phyloP scores from a whole-genome alignment of 2,113 vertebrate species.

The Myotis lucifugus region DNA sequence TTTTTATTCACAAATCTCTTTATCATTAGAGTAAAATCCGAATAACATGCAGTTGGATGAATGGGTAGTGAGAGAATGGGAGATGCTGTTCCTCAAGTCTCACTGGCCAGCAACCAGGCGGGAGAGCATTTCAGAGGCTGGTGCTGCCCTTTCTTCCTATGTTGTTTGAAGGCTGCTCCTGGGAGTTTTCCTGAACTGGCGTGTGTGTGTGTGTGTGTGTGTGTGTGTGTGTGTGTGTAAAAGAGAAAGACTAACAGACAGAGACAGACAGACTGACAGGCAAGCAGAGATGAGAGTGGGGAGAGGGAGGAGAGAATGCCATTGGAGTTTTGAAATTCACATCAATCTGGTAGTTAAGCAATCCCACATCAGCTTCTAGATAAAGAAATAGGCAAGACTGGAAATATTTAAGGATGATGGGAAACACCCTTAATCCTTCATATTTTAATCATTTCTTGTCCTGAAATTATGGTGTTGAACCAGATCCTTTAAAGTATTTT shows the following conservation, averaged over 20 bases:
- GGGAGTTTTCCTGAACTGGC: neutral
- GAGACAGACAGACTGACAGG: neutral
- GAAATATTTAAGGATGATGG: neutral
- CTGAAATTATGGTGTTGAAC: neutral
- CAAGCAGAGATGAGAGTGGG: neutral
- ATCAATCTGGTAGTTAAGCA: neutral
- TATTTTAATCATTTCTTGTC: constrained; percentile 9
- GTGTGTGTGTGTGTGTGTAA: too few relatives aligned
- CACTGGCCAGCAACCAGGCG: neutral
- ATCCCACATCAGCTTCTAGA: neutral
- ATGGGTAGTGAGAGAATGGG: neutral
- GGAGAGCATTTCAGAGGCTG: neutral
- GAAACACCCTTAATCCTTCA: neutral
- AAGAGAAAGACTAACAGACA: neutral
- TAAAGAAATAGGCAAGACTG: neutral
- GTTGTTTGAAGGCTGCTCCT: neutral
- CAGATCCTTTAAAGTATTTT: constrained; percentile 14
- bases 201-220: neutral
- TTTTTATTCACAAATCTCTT: constrained; percentile 2
- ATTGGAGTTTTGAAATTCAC: neutral
- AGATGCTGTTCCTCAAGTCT: neutral
- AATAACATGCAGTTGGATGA: neutral
- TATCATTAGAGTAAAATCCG: neutral
- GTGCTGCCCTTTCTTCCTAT: neutral
- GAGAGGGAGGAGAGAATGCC: neutral